phyloP scores from a whole-genome alignment of 1,140 invertebrate species.

The Ephestia elutella region DNA sequence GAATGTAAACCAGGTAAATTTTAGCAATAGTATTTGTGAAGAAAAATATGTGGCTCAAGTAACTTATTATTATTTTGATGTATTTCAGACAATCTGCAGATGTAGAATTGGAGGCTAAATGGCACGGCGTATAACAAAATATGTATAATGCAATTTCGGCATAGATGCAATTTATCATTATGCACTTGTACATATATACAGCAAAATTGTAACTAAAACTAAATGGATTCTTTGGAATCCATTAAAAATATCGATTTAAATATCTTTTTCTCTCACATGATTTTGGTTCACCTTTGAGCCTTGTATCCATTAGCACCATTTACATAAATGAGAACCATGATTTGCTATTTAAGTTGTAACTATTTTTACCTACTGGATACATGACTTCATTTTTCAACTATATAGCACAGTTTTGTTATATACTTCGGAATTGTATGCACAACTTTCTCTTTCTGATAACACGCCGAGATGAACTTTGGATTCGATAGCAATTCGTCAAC shows the following conservation, averaged over 20 bases:
- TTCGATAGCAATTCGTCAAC: too few species aligned
- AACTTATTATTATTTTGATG: not conserved
- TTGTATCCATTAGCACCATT: too few species aligned
- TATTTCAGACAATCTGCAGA: not conserved
- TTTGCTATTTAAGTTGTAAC: too few species aligned
- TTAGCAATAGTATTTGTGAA: constrained; percentile 6
- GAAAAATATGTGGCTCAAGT: not conserved
- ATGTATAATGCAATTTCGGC: not conserved
- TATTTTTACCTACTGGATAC: too few species aligned
- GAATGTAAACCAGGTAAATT: constrained; percentile 83
- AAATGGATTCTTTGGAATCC: not conserved
- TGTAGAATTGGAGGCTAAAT: not conserved
- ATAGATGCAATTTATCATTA: not conserved
- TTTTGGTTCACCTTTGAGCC: not conserved
- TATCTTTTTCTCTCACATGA: too few species aligned
- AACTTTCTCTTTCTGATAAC: too few species aligned
- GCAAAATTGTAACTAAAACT: not conserved
- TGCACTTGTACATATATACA: constrained; percentile 3
- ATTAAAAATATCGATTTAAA: not conserved
- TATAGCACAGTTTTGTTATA: too few species aligned
- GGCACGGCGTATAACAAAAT: not conserved
- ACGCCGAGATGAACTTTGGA: too few species aligned
- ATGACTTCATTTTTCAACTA: too few species aligned
- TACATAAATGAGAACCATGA: too few species aligned
- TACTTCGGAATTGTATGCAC: too few species aligned